These are phyloP conservation scores for Gnathochromis pfefferi DNA, from an alignment of 2,113 vertebrate genomes.

Conservation along the genomic window DNA sequence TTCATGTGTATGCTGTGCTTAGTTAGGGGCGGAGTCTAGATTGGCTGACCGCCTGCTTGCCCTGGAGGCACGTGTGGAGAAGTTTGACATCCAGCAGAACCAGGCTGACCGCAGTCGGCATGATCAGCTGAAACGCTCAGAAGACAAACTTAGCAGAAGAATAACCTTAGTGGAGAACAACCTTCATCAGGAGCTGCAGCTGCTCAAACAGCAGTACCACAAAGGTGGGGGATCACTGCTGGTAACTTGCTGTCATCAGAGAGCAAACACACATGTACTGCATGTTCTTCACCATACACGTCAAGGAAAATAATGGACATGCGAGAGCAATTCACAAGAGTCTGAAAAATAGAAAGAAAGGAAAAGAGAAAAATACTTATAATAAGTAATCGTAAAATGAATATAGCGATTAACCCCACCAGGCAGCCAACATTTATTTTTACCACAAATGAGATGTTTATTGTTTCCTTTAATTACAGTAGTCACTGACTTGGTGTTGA, in stretches of 20 bases:
- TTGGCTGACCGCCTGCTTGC: constrained; percentile 53
- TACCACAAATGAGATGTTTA: not conserved
- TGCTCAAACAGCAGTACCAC: constrained; percentile 76
- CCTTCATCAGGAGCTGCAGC: constrained; percentile 73
- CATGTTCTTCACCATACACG: not conserved
- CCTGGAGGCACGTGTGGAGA: constrained; percentile 63
- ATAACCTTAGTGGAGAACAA: constrained; percentile 68
- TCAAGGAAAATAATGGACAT: not conserved
- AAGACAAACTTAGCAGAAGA: constrained; percentile 64
- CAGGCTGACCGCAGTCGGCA: constrained; percentile 21
- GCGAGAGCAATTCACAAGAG: not conserved
- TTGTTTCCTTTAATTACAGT: not conserved
- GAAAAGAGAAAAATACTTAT: not conserved
- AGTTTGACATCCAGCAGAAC: constrained; percentile 45
- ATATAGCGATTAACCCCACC: not conserved
- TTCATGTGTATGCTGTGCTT: constrained; percentile 8
- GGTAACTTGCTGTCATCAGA: constrained; percentile 9
- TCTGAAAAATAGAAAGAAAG: not conserved
- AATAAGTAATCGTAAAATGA: not conserved
- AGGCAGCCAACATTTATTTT: not conserved
- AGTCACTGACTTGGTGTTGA: not conserved
- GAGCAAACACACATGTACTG: constrained; percentile 11
- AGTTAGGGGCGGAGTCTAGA: constrained; percentile 66
- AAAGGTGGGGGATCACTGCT: constrained; percentile 65
- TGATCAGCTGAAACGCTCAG: constrained; percentile 55